A percentile compares a stretch with the other conserved stretches of the same genome.
These are phyloP conservation scores for Lethrus apterus DNA, from an alignment of 1,140 invertebrate species.

Conservation along the genomic window DNA sequence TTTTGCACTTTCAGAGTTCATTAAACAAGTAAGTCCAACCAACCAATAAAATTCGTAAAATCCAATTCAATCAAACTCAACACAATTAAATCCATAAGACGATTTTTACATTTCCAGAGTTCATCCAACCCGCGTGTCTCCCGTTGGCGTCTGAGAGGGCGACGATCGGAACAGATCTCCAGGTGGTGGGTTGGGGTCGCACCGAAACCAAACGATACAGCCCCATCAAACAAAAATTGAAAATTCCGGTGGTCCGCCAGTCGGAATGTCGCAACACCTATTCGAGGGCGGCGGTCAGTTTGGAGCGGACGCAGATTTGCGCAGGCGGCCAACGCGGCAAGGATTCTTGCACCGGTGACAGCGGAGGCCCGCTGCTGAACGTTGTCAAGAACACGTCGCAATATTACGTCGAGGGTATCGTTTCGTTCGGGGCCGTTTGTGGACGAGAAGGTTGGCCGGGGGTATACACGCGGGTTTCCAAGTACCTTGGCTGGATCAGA, in stretches of 20 bases:
- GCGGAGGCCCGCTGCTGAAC: slow-evolving; percentile 14
- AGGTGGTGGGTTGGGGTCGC: slow-evolving; percentile 60
- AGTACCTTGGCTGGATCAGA: slow-evolving; percentile 51
- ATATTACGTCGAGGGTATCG: slow-evolving; percentile 47
- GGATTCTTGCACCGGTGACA: slow-evolving; percentile 51
- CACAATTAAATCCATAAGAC: not conserved
- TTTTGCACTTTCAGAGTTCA: no score
- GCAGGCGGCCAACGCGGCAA: slow-evolving; percentile 53
- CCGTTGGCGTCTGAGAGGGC: slow-evolving; percentile 40
- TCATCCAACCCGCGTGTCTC: slow-evolving; percentile 61
- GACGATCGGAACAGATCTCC: slow-evolving; percentile 37
- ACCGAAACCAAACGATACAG: slow-evolving; percentile 44
- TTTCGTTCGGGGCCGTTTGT: slow-evolving; percentile 54
- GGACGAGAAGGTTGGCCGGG: slow-evolving; percentile 49
- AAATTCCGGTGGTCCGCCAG: slow-evolving; percentile 41
- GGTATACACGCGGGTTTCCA: slow-evolving; percentile 49
- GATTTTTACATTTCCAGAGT: slow-evolving; percentile 28
- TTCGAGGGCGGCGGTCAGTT: slow-evolving; percentile 34
- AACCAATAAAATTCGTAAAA: no score
- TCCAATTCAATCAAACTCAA: no score
- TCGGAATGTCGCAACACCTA: slow-evolving; percentile 43
- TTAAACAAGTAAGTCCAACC: no score
- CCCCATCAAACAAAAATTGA: slow-evolving; percentile 35
- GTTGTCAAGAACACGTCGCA: slow-evolving; percentile 3
- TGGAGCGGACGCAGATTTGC: slow-evolving; percentile 49